Base-by-base conservation (phyloP, 2,797 vertebrate species). In the Chloroceryle amazona region DNA sequence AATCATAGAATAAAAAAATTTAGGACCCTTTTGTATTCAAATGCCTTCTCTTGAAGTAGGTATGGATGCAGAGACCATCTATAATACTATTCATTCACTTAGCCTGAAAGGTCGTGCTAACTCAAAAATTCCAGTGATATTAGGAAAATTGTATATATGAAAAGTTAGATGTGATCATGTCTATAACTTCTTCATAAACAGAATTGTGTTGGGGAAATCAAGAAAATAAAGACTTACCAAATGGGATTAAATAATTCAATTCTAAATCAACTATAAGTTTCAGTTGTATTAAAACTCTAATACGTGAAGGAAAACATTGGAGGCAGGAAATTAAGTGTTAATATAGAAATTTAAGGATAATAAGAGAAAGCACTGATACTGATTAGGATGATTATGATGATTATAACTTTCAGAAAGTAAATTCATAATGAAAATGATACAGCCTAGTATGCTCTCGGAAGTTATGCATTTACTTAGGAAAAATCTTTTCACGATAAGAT, bases 401-500 rank as follows among this genome's bases (percentile, higher is more conserved):
- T 95, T 91, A 89, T 78, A 96, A 71, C 63, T 92, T 96, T 46
- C 47, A 79, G 67, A 61, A 86, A 29, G 41, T 65, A 89, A 95
- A 89, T 83, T 72, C 80, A 73, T 86, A 96, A 94, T 54, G 84
- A 94, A 95, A 94, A 92, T 82, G 8, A 93, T 84, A 66, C 39
- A 70, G 29, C 14, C 49, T 79, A 68, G 20, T 75, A 65, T 66
- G n/a, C 28, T 70, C 18, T 79, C 37, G 76, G 57, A 95, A 92
- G 65, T 93, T 86, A 84, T 35, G 46, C 20, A 28, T 93, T 87
- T 94, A 75, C 62, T 92, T 76, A 84, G 41, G 33, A 96, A 92
- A 73, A 81, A 29, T 46, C 2, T 90, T 93, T 93, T 96, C 47
- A 51, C 81, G 33, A n/a, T 92, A 4, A 5, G 22, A 23, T 81